phyloP scores from a whole-genome alignment of 2,888 invertebrate genomes.

The Conistra vaccinii region DNA sequence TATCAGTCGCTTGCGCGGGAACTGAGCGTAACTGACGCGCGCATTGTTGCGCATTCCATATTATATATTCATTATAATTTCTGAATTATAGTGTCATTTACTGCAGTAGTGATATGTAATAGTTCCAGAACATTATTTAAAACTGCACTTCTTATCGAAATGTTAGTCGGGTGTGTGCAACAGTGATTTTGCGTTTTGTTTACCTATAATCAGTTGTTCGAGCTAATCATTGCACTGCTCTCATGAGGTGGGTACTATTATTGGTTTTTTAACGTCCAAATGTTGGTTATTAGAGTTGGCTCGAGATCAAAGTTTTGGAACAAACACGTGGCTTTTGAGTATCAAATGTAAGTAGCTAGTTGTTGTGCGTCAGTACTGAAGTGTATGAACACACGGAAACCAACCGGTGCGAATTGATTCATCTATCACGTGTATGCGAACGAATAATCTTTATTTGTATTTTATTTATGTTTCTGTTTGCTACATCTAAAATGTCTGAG shows the following conservation, averaged over 20 bases:
- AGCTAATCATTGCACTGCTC: slow-evolving; percentile 50
- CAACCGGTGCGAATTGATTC: slow-evolving; percentile 50
- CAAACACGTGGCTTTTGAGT: slow-evolving; percentile 70
- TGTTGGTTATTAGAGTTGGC: slow-evolving; percentile 66
- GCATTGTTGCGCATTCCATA: slow-evolving; percentile 61
- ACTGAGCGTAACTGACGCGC: slow-evolving; percentile 72
- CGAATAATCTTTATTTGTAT: slow-evolving; percentile 40
- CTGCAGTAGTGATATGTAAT: slow-evolving; percentile 10
- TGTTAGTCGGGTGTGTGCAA: slow-evolving; percentile 34
- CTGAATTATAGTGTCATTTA: slow-evolving; percentile 30
- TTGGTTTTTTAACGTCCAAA: slow-evolving; percentile 53
- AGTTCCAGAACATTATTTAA: not conserved
- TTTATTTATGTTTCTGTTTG: slow-evolving; percentile 37
- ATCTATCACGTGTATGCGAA: slow-evolving; percentile 40
- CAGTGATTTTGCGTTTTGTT: slow-evolving; percentile 62
- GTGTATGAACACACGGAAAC: slow-evolving; percentile 52
- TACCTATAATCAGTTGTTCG: slow-evolving; percentile 58
- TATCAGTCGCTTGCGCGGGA: slow-evolving; percentile 80
- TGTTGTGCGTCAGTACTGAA: slow-evolving; percentile 57
- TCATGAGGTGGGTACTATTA: slow-evolving; percentile 70
- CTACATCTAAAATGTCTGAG: slow-evolving; percentile 57
- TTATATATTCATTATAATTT: slow-evolving; percentile 35
- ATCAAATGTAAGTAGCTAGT: slow-evolving; percentile 45
- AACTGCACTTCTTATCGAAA: slow-evolving; percentile 16
- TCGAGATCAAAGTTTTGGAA: slow-evolving; percentile 68